These are phyloP conservation scores for Falcunculus frontatus DNA, from an alignment of 2,113 vertebrate species.

Conservation along the genomic window DNA sequence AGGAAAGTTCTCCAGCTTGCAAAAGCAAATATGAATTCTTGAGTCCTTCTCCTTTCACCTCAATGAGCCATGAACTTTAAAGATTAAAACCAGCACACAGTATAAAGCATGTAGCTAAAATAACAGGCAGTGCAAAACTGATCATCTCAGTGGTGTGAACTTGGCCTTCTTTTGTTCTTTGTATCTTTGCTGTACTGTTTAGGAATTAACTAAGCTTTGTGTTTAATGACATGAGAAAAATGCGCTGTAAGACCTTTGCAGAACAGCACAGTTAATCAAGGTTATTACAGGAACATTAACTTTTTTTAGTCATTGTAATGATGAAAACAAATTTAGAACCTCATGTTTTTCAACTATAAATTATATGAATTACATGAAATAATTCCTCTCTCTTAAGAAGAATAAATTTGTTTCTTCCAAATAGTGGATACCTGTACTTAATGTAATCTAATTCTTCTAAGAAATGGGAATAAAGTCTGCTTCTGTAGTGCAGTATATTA, in stretches of 20 bases:
- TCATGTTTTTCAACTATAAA: neutral
- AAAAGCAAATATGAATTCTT: neutral
- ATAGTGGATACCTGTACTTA: neutral
- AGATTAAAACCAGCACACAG: neutral
- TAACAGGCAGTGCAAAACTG: neutral
- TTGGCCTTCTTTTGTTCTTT: neutral
- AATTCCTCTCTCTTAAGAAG: neutral
- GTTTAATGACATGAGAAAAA: constrained; percentile 19
- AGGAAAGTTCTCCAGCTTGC: neutral
- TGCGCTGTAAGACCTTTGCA: neutral
- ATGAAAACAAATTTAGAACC: neutral
- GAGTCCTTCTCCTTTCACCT: neutral
- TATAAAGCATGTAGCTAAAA: neutral
- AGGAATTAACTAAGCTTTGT: constrained; percentile 15
- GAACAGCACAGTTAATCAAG: neutral
- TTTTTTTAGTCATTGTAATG: neutral
- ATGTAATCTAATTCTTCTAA: neutral
- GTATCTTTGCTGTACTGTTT: neutral
- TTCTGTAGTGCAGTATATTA: neutral
- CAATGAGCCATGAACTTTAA: neutral
- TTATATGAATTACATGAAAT: neutral
- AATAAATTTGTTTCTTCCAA: neutral
- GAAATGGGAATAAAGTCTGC: neutral
- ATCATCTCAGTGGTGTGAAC: neutral
- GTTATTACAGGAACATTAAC: neutral